A percentile compares a stretch with the other conserved stretches of the same genome.
Evolutionary conservation across 2,797 vertebrate genomes (phyloP).

Genomic region (Lophotriccus pileatus): DNA sequence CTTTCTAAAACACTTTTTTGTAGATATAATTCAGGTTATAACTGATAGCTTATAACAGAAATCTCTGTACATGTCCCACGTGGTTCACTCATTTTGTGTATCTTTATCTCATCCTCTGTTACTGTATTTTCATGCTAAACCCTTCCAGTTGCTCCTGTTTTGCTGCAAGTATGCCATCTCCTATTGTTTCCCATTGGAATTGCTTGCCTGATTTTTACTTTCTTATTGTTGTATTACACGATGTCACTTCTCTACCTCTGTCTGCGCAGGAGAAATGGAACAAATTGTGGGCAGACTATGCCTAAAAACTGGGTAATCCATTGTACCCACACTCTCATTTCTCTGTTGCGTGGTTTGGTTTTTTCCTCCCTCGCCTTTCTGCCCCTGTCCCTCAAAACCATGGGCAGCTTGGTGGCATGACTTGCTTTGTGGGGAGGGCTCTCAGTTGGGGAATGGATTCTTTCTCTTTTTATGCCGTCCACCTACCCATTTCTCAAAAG

Average conservation of each 20-base stretch:
- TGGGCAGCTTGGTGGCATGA: neutral
- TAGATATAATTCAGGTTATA: neutral
- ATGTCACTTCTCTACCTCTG: neutral
- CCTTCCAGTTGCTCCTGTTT: neutral
- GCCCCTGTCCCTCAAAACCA: neutral
- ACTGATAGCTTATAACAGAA: neutral
- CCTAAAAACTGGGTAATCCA: neutral
- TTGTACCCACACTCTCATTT: neutral
- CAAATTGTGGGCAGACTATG: neutral
- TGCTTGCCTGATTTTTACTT: neutral
- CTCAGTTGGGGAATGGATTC: neutral
- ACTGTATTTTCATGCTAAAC: neutral
- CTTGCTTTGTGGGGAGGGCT: neutral
- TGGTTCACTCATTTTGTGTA: neutral
- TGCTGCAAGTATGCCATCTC: neutral
- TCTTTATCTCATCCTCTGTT: neutral
- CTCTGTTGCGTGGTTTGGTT: neutral
- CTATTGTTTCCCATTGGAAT: neutral
- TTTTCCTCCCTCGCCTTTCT: neutral
- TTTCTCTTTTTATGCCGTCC: neutral
- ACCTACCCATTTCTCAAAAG: neutral
- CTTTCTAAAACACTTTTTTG: neutral
- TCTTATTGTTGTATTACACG: neutral
- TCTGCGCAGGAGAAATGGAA: neutral
- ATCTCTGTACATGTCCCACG: fast-evolving